Evolutionary conservation across 2,113 vertebrate genomes (phyloP), one percentile per base, ranked within the genome.

Genomic region (Promerops cafer): DNA sequence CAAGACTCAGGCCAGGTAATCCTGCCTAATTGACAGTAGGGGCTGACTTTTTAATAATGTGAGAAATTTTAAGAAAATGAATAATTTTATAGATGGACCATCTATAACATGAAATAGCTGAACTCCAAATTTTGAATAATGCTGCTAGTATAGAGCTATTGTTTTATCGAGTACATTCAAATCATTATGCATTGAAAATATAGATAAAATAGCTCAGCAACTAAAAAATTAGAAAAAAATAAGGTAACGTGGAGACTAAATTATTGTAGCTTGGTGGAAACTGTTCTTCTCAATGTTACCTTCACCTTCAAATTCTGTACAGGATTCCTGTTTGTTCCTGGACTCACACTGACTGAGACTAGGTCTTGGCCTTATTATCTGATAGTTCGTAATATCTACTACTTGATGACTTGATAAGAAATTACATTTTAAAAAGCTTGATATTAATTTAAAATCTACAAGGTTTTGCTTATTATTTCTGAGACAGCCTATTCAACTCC

Each of bases 341-440:
- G 44, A 64, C 31, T 79, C 2, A 1, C 40, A 75, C 7, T 0
- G 30, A 83, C 68, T 53, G 16, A 92, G 52, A 49, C 37, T 79
- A 82, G 90, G 86, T 94, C 92, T 87, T 89, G 92, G 88, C 86
- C 90, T 96, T 93, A 94, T 88, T 90, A 93, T 76, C 87, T 89
- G 83, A 82, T 76, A 82, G 86, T 72, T 82, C 0, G 1, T 89
- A 96, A 79, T 95, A 92, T 82, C 83, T 92, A 72, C 83, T 78
- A 89, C 72, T 53, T 81, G 86, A 87, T 83, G 82, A 95, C 79
- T 94, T 90, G 88, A 69, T 84, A 65, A 96, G 94, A 97, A 97
- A 97, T 95, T 93, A 96, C 94, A 90, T 80, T 83, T 92, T 65
- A 16, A 83, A 96, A 96, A 84, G 77, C 80, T 92, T 91, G 90